Conservation (phyloP, 2,797 vertebrate species). For the Lacerta bilineata region DNA sequence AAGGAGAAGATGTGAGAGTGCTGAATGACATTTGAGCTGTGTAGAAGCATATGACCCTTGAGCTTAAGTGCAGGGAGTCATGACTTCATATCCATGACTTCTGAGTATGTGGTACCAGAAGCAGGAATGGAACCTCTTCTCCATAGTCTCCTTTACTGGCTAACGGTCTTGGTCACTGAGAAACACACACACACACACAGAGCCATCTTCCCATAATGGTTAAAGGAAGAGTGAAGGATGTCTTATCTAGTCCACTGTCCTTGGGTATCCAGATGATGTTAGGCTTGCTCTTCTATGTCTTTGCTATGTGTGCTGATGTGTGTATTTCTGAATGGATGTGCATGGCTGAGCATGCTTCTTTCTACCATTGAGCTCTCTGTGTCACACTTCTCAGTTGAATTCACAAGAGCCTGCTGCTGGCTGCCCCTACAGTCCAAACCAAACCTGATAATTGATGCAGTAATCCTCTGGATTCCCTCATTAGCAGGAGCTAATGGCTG, state of each 20-base stretch:
- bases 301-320: neutral
- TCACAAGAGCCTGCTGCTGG: constrained; percentile 64
- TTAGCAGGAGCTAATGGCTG: constrained; percentile 78
- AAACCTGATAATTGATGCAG: constrained; percentile 75
- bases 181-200: neutral
- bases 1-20: neutral
- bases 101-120: neutral
- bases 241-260: neutral
- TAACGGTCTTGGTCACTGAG: no score
- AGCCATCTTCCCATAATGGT: neutral
- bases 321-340: accelerated
- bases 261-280: neutral
- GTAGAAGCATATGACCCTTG: neutral
- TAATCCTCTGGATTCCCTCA: constrained; percentile 80
- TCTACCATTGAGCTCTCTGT: neutral
- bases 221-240: neutral
- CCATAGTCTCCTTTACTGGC: no score
- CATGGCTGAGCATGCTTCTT: accelerated
- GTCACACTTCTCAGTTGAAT: constrained; percentile 62
- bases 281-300: neutral
- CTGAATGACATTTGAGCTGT: neutral
- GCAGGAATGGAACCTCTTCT: no score
- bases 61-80: neutral
- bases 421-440: constrained; percentile 66
- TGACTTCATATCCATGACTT: neutral